phyloP scores from a whole-genome alignment of 1,140 invertebrate genomes.

The Wiebesia pumilae region DNA sequence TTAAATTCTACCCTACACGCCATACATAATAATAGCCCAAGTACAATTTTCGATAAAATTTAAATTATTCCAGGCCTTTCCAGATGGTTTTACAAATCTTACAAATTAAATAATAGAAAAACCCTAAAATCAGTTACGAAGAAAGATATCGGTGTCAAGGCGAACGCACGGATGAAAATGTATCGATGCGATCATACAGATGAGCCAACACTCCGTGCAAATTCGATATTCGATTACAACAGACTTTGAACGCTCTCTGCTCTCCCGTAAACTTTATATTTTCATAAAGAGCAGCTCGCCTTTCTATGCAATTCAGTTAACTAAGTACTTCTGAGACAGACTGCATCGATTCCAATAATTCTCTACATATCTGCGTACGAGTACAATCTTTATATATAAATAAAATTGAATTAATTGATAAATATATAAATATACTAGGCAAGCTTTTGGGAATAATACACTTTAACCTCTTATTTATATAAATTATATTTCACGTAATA shows the following conservation, averaged over 20 bases:
- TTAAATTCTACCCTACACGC: too few species aligned
- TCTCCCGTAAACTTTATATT: slow-evolving; percentile 32
- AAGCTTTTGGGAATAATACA: background rate
- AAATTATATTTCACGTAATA: too few species aligned
- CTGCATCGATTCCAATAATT: background rate
- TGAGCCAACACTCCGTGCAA: slow-evolving; percentile 14
- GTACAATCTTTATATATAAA: background rate
- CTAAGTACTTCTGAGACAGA: background rate
- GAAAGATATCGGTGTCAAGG: slow-evolving; percentile 35
- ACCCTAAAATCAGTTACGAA: background rate
- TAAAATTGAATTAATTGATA: background rate
- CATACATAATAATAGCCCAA: too few species aligned
- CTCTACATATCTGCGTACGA: background rate
- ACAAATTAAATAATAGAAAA: background rate
- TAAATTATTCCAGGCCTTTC: background rate
- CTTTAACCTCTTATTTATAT: too few species aligned
- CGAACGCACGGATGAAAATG: slow-evolving; percentile 27
- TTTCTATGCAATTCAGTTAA: slow-evolving; percentile 28
- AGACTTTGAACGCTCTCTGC: slow-evolving; percentile 28
- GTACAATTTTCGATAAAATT: background rate
- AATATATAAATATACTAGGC: background rate
- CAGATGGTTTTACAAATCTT: background rate
- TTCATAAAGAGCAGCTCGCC: slow-evolving; percentile 26
- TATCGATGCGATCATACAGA: slow-evolving; percentile 22
- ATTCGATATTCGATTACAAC: slow-evolving; percentile 42